Evolutionary conservation across 2,888 invertebrate species (phyloP).

Genomic region (Acleris cristana): DNA sequence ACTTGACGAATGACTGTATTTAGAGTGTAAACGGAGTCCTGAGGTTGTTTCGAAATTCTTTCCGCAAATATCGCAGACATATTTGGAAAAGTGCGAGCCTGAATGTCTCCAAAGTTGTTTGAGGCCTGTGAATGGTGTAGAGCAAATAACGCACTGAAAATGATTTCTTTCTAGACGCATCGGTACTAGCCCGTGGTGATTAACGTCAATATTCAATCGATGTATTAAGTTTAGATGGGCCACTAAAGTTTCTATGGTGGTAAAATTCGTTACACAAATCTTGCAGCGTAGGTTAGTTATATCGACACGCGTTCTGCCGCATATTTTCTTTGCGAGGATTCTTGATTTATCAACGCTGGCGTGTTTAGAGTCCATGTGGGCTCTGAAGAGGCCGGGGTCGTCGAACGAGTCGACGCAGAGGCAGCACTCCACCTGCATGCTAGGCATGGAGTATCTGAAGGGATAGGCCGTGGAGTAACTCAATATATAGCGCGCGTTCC

Average conservation of each 20-base stretch:
- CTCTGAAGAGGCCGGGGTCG: slow-evolving; percentile 17
- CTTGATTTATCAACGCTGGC: slow-evolving; percentile 4
- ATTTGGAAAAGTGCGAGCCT: slow-evolving; percentile 21
- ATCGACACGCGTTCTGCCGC: slow-evolving; percentile 21
- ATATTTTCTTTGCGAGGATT: background rate
- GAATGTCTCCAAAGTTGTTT: slow-evolving; percentile 21
- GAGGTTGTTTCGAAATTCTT: slow-evolving; percentile 34
- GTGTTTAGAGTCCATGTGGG: slow-evolving; percentile 24
- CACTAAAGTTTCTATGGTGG: slow-evolving; percentile 8
- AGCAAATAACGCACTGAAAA: slow-evolving; percentile 25
- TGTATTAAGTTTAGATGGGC: slow-evolving; percentile 18
- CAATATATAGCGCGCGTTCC: slow-evolving; percentile 25
- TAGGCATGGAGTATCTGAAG: slow-evolving; percentile 19
- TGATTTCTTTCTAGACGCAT: slow-evolving; percentile 21
- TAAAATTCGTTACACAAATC: slow-evolving; percentile 3
- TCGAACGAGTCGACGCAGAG: slow-evolving; percentile 14
- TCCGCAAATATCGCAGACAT: slow-evolving; percentile 38
- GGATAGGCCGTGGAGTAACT: slow-evolving; percentile 33
- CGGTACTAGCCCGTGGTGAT: slow-evolving; percentile 23
- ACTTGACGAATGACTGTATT: slow-evolving; percentile 8
- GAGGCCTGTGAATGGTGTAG: slow-evolving; percentile 12
- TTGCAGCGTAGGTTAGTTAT: slow-evolving; percentile 28
- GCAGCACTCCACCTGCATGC: slow-evolving; percentile 13
- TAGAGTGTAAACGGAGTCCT: slow-evolving; percentile 22
- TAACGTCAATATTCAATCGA: slow-evolving; percentile 2